Evolutionary conservation across 2,113 vertebrate species (phyloP), one percentile per base, ranked within the genome.

Genomic region (Pomatostomus ruficeps): DNA sequence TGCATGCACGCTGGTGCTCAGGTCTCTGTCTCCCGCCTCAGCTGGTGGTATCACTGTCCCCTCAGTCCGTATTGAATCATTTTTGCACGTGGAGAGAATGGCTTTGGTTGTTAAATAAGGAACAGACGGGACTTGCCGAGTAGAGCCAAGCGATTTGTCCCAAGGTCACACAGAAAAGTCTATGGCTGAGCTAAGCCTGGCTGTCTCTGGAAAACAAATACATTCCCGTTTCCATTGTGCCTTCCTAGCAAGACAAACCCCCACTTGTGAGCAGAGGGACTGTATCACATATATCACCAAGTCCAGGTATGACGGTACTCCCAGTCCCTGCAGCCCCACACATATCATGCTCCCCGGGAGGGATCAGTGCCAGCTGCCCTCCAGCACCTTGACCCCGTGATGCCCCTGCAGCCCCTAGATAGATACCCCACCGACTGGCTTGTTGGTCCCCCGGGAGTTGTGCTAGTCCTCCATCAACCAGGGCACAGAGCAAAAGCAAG

Each of bases 101-200:
- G 17, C 36, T 90, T 65, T 10, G 5, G 42, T 85, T 91, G 89
- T 88, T 85, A 85, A 91, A 83, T 77, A 67, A 93, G 68, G 85
- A 89, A 63, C 63, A 91, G 92, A 74, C 26, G 2, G 95, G 83
- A 71, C 92, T 77, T 2, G 0, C 31, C 0, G 2, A 84, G 85
- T 75, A 88, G 21, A 82, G 76, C 20, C 52, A 52, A 92, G 57
- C 35, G 93, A 85, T 93, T 81, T 70, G 73, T 96, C 91, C 94
- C 97, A 97, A 97, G 96, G 96, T 97, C 96, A 97, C 77, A 62
- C 43, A 61, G 73, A 89, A 81, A 95, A 91, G 78, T 85, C 85
- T 71, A 55, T 18, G 63, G 80, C 85, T 94, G 68, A 87, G 76
- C 84, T 87, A 61, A 89, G 59, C 91, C 62, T 70, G 58, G 3